Evolutionary conservation across 2,113 vertebrate genomes (phyloP).

Genomic region (Paraplagusia blochii): DNA sequence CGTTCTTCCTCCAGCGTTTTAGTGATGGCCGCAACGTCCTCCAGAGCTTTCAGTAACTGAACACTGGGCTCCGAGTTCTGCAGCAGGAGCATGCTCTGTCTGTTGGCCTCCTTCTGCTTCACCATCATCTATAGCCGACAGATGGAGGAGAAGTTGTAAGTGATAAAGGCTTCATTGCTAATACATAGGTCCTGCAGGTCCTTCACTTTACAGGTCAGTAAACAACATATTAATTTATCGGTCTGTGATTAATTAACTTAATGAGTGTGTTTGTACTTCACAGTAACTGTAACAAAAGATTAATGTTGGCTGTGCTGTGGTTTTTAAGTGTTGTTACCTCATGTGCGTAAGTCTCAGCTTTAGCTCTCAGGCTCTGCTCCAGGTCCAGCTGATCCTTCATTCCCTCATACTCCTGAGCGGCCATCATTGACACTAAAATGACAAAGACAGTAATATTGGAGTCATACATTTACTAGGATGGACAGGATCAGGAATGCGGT

Average conservation of each 20-base stretch:
- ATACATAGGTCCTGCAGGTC: conserved; percentile 23
- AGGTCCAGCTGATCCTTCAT: conserved; percentile 79
- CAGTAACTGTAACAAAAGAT: too few relatives aligned
- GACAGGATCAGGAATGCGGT: too few relatives aligned
- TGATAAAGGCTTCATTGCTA: not conserved
- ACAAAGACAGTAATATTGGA: not conserved
- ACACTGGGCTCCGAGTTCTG: conserved; percentile 76
- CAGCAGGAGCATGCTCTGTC: conserved; percentile 78
- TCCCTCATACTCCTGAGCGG: conserved; percentile 75
- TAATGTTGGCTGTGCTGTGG: too few relatives aligned
- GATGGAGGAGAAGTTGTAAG: not conserved
- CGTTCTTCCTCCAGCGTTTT: conserved; percentile 78
- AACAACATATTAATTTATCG: conserved; percentile 30
- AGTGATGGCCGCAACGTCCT: conserved; percentile 71
- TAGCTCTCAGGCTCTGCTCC: conserved; percentile 76
- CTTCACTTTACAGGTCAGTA: conserved; percentile 44
- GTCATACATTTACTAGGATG: too few relatives aligned
- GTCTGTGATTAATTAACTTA: conserved; percentile 13
- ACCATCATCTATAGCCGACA: conserved; percentile 74
- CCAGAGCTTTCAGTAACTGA: conserved; percentile 78
- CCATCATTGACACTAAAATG: conserved; percentile 75
- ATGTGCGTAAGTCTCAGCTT: conserved; percentile 77
- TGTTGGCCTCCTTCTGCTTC: conserved; percentile 81
- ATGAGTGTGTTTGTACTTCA: conserved; percentile 5
- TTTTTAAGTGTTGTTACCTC: conserved; percentile 59